Percentiles rank a stretch among this genome's conserved stretches.
phyloP scores from a whole-genome alignment of 2,888 invertebrate genomes.

The Troglohyphantes excavatus region DNA sequence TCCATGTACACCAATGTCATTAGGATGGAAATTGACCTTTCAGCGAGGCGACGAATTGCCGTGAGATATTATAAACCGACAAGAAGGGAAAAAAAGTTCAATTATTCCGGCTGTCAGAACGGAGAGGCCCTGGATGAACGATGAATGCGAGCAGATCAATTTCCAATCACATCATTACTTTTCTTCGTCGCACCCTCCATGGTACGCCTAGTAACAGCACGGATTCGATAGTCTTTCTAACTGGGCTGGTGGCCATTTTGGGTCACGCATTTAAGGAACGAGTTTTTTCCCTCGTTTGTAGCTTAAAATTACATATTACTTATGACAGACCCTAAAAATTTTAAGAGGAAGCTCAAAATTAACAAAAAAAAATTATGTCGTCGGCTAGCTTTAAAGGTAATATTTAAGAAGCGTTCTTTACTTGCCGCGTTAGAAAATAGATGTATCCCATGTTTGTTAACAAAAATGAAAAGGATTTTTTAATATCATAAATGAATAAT shows the following conservation, averaged over 20 bases:
- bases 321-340: too few relatives aligned
- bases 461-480: too few relatives aligned
- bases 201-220: slow-evolving; percentile 72
- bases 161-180: slow-evolving; percentile 58
- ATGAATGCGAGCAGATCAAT: slow-evolving; percentile 29
- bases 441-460: too few relatives aligned
- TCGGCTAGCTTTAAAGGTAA: too few relatives aligned
- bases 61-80: background rate
- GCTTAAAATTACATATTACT: too few relatives aligned
- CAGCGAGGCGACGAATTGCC: slow-evolving; percentile 2
- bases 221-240: background rate
- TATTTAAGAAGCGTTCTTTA: too few relatives aligned
- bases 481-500: too few relatives aligned
- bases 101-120: slow-evolving; percentile 1
- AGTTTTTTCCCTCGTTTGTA: too few relatives aligned
- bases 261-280: background rate
- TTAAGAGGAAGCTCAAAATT: too few relatives aligned
- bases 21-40: slow-evolving; percentile 5
- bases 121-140: slow-evolving; percentile 41
- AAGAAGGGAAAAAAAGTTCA: background rate
- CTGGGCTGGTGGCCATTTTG: background rate
- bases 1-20: background rate
- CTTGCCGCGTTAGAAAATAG: too few relatives aligned
- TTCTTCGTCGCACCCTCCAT: slow-evolving; percentile 22
- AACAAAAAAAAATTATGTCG: too few relatives aligned